Conservation (phyloP, 2,888 invertebrate genomes). For the Oscheius sp. region DNA sequence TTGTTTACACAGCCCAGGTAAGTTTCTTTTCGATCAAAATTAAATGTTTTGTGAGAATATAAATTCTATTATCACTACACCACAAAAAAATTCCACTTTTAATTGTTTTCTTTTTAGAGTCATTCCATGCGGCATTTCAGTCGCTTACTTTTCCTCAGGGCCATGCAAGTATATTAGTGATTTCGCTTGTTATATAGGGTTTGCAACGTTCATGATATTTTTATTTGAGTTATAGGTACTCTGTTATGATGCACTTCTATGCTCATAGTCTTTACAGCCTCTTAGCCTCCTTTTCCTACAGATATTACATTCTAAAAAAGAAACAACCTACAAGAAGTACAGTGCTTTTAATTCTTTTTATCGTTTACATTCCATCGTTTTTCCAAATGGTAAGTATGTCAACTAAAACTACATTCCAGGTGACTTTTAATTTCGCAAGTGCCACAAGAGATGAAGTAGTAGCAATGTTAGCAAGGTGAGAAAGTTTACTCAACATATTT, state of each 20-base stretch:
- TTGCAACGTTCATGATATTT: no score
- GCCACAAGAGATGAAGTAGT: slow-evolving; percentile 7
- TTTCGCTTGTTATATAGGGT: slow-evolving; percentile 24
- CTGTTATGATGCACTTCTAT: slow-evolving; percentile 24
- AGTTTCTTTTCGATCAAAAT: background rate
- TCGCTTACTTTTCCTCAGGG: slow-evolving; percentile 23
- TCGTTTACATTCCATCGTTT: slow-evolving; percentile 15
- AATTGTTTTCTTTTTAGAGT: slow-evolving; percentile 16
- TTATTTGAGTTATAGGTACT: slow-evolving; percentile 15
- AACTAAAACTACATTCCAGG: background rate
- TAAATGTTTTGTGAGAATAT: no score
- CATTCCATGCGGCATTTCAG: slow-evolving; percentile 12
- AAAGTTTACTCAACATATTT: background rate
- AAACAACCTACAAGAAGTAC: background rate
- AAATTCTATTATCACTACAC: background rate
- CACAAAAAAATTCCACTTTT: background rate
- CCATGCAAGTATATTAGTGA: slow-evolving; percentile 19
- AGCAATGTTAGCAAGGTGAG: slow-evolving; percentile 8
- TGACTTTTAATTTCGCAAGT: slow-evolving; percentile 7
- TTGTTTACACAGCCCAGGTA: slow-evolving; percentile 42
- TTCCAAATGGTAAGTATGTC: slow-evolving; percentile 3
- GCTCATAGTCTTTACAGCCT: slow-evolving; percentile 22
- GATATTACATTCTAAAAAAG: slow-evolving; percentile 11
- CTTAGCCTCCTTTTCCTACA: slow-evolving; percentile 15
- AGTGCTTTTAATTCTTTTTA: background rate